Evolutionary conservation across 2,888 invertebrate species (phyloP), one percentile per base, ranked within the genome.

Genomic region (Lycia hirtaria): DNA sequence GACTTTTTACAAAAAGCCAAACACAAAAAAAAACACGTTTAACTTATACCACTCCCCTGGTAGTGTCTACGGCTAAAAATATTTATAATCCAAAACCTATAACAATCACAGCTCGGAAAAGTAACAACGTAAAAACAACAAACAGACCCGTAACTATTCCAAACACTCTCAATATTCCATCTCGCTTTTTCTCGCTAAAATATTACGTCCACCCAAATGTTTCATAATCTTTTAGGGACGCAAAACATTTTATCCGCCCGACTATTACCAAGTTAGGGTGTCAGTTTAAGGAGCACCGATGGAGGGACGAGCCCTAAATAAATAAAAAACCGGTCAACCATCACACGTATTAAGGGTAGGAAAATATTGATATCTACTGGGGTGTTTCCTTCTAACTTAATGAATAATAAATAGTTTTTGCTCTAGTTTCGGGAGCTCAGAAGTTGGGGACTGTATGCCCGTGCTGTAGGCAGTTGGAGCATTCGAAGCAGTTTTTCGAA

Each of bases 251-350:
- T 67, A 57, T 52, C 61, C 58, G 41, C 49, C 51, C 48, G 43
- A 57, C 65, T 57, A 64, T 69, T 68, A 66, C 61, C 62, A 65
- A 67, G 59, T 68, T 67, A 51, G 59, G 58, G 62, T 62, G 60
- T 58, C 63, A 63, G 58, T 67, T 63, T 65, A 58, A 61, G 55
- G 54, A 53, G 40, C 38, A 48, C 56, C 45, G 54, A 37, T 55
- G 30, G 19, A 22, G 52, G 61, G 61, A 52, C 47, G 5, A 33
- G 40, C 65, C 65, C 68, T 69, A 69, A 65, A 62, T 68, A 68
- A 69, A 68, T 68, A 67, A 63, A 64, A 67, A 64, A 61, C 43
- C 57, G 61, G 57, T 60, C 64, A 56, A 57, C 63, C 59, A 64
- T 62, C 62, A 56, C 62, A 58, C 61, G 60, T 64, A 62, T 62